These are phyloP conservation scores for Onychomys torridus DNA, from an alignment of 2,797 vertebrate species.

Conservation along the genomic window DNA sequence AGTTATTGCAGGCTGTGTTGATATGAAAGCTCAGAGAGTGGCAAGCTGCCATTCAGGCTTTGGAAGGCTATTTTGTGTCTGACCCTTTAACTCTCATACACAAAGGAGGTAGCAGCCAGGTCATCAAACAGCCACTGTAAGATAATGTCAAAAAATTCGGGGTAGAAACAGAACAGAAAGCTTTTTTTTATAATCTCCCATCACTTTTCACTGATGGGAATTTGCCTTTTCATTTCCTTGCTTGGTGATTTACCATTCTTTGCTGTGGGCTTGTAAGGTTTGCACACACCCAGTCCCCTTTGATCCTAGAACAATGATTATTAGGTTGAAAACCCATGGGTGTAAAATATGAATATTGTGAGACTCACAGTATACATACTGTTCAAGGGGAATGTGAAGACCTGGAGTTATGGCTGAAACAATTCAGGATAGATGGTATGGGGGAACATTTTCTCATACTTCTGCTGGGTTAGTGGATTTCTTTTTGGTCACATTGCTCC, in stretches of 20 bases:
- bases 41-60: background rate
- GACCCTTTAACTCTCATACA: background rate
- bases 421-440: background rate
- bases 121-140: too few relatives aligned
- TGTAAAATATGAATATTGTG: background rate
- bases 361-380: background rate
- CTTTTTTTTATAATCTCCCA: background rate
- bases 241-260: background rate
- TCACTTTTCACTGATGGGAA: background rate
- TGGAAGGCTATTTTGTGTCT: background rate
- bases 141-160: background rate
- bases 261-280: background rate
- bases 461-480: background rate
- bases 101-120: background rate
- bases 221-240: background rate
- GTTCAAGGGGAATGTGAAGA: too few relatives aligned
- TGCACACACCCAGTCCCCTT: background rate
- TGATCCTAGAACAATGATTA: too few relatives aligned
- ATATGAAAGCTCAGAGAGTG: background rate
- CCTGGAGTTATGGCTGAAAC: background rate
- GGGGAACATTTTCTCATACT: background rate
- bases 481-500: background rate
- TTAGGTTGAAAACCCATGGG: background rate
- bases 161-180: rapidly evolving
- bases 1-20: background rate